These are phyloP conservation scores for Tholera decimalis DNA, from an alignment of 2,888 invertebrate species.

Conservation along the genomic window DNA sequence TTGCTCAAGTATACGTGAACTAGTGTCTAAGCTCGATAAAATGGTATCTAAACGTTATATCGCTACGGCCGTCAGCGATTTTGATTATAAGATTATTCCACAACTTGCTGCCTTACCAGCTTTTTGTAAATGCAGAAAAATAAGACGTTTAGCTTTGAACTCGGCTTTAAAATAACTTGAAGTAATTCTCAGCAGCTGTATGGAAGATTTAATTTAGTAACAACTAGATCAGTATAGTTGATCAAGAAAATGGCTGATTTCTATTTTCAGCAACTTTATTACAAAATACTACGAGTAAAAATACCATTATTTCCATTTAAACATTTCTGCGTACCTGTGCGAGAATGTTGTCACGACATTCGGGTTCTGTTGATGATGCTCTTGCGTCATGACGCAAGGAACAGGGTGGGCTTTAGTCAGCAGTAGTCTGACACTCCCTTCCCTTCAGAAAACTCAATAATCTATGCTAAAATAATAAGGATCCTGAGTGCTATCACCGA, in stretches of 20 bases:
- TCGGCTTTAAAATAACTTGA: constrained; percentile 17
- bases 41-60: constrained; percentile 68
- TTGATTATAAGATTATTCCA: constrained; percentile 72
- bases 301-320: no score
- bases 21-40: constrained; percentile 65
- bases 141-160: constrained; percentile 13
- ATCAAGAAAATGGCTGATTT: not conserved
- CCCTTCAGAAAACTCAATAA: no score
- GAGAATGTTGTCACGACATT: no score
- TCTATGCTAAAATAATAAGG: no score
- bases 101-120: constrained; percentile 58
- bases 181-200: not conserved
- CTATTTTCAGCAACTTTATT: not conserved
- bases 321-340: no score
- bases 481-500: no score
- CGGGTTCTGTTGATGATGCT: no score
- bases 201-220: not conserved
- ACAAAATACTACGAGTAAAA: no score
- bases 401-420: no score
- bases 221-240: not conserved
- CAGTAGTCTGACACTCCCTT: no score
- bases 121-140: constrained; percentile 52
- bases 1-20: constrained; percentile 66
- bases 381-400: no score
- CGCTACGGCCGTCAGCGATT: constrained; percentile 70